phyloP scores from a whole-genome alignment of 2,113 vertebrate species.

The Pteruthius melanotis region DNA sequence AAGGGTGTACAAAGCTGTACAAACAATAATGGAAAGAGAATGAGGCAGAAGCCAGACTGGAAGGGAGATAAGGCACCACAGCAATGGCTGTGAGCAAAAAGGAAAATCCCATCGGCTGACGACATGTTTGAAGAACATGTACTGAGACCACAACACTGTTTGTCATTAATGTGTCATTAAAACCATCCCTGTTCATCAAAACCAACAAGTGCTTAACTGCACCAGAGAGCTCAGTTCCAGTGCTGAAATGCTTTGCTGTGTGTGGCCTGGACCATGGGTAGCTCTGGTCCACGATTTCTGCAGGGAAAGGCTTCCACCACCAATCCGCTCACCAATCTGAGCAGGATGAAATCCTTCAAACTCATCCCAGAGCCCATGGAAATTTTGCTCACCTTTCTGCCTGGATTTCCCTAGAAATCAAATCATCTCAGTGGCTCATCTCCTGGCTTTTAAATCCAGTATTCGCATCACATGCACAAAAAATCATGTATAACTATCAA shows the following conservation, averaged over 20 bases:
- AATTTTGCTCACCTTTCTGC: not conserved
- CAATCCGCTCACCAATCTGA: too few species aligned
- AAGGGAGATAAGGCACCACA: not conserved
- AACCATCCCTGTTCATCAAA: not conserved
- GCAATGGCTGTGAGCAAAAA: not conserved
- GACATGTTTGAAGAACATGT: not conserved
- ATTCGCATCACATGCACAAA: not conserved
- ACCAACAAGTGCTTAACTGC: not conserved
- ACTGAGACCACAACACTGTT: not conserved
- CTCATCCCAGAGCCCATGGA: not conserved
- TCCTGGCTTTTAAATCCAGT: not conserved
- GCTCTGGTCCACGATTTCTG: not conserved
- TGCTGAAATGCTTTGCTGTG: not conserved
- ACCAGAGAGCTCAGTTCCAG: not conserved
- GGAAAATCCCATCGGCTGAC: not conserved
- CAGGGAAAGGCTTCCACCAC: not conserved
- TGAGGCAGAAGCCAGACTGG: not conserved
- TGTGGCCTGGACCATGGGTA: rapidly evolving
- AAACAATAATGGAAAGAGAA: not conserved
- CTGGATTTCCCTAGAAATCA: not conserved
- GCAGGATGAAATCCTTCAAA: not conserved
- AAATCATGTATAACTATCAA: not conserved
- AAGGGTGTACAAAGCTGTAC: not conserved
- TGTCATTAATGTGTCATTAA: not conserved
- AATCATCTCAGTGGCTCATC: not conserved